These are phyloP conservation scores for Helicolenus hilgendorfi DNA, from an alignment of 2,797 vertebrate species.

Conservation along the genomic window DNA sequence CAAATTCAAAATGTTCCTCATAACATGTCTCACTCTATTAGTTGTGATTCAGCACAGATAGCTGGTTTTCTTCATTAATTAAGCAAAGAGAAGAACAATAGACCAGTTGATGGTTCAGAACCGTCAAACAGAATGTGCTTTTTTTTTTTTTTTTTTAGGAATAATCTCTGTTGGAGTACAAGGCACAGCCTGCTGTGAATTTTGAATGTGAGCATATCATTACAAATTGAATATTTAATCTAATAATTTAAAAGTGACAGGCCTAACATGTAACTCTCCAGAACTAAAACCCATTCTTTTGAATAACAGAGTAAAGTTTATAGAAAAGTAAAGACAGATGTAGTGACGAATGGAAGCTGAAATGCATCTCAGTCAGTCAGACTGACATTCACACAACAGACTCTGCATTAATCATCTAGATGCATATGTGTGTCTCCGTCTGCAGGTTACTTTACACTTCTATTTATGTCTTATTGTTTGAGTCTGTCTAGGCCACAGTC, in stretches of 20 bases:
- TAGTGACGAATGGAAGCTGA: background rate
- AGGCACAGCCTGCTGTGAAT: background rate
- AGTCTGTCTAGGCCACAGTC: background rate
- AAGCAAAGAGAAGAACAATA: background rate
- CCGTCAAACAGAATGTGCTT: background rate
- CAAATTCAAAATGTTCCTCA: background rate
- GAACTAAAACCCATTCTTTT: background rate
- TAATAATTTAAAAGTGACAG: background rate
- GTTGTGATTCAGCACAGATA: background rate
- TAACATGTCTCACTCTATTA: background rate
- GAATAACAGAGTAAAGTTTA: background rate
- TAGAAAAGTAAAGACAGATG: background rate
- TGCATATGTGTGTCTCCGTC: background rate
- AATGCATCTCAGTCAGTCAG: background rate
- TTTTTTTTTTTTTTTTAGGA: background rate
- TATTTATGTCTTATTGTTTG: background rate
- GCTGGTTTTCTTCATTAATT: background rate
- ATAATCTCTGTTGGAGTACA: background rate
- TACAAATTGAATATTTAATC: background rate
- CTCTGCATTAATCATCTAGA: background rate
- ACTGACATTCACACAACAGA: background rate
- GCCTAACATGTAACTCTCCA: background rate
- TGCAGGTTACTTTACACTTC: background rate
- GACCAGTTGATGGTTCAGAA: background rate
- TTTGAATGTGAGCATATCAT: background rate